Evolutionary conservation across 2,113 vertebrate species (phyloP).

Genomic region (Heterotilapia buettikoferi): DNA sequence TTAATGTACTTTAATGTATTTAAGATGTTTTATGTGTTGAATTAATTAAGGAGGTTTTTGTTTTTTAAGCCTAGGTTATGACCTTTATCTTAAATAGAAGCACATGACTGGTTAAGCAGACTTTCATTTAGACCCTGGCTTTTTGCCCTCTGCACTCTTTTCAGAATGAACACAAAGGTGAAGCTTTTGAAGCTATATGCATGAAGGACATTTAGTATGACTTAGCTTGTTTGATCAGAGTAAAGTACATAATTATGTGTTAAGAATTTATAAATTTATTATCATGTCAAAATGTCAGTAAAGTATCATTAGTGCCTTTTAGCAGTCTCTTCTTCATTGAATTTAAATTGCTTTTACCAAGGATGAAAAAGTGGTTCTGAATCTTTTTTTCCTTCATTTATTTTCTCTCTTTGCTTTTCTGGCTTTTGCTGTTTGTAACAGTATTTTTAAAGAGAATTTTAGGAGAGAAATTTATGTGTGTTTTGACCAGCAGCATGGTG

Average conservation of each 20-base stretch:
- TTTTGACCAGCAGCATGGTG: neutral
- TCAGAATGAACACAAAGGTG: neutral
- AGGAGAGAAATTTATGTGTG: neutral
- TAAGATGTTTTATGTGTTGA: neutral
- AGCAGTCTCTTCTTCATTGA: neutral
- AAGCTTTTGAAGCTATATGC: neutral
- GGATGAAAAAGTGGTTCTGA: neutral
- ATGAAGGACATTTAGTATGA: neutral
- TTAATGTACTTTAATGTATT: too few species aligned
- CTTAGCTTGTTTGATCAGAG: neutral
- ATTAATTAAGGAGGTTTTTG: neutral
- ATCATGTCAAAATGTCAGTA: neutral
- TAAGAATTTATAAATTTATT: neutral
- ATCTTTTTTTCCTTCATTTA: neutral
- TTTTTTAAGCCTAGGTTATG: neutral
- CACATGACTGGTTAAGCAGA: neutral
- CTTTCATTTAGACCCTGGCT: neutral
- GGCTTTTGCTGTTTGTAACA: neutral
- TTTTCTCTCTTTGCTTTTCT: neutral
- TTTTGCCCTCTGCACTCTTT: neutral
- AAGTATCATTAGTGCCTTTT: neutral
- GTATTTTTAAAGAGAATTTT: neutral
- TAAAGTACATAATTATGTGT: neutral
- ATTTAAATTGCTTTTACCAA: neutral
- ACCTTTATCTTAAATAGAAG: neutral